Conservation (phyloP, 2,113 vertebrate species). For the Cinclus cinclus region DNA sequence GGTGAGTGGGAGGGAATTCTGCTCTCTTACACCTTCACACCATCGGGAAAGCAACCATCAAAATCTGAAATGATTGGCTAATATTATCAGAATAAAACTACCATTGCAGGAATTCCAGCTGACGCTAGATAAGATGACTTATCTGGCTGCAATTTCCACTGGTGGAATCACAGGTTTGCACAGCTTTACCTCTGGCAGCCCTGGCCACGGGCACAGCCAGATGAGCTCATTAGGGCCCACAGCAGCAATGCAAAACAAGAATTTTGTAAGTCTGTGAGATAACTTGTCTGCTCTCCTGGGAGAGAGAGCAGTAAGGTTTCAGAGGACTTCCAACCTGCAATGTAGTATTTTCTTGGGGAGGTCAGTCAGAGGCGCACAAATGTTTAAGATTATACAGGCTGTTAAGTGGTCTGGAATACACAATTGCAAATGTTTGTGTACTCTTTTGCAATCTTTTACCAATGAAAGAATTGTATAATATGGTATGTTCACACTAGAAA, state of each 20-base stretch:
- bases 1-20: not conserved
- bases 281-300: not conserved
- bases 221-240: not conserved
- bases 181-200: not conserved
- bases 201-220: not conserved
- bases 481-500: not conserved
- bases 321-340: not conserved
- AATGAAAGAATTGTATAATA: not conserved
- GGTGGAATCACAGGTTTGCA: not conserved
- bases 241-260: not conserved
- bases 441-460: not conserved
- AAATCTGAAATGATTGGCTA: not conserved
- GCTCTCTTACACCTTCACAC: not conserved
- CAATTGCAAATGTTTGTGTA: not conserved
- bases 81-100: not conserved
- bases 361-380: not conserved
- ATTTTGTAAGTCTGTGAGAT: constrained; percentile 1
- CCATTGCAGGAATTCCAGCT: not conserved
- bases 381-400: not conserved
- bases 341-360: not conserved
- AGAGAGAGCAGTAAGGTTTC: not conserved
- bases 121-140: not conserved
- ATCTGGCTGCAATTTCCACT: not conserved
- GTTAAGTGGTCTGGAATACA: not conserved
- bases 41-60: not conserved